Conservation (phyloP, 2,888 invertebrate species). For the Arrhopalites spinosus region DNA sequence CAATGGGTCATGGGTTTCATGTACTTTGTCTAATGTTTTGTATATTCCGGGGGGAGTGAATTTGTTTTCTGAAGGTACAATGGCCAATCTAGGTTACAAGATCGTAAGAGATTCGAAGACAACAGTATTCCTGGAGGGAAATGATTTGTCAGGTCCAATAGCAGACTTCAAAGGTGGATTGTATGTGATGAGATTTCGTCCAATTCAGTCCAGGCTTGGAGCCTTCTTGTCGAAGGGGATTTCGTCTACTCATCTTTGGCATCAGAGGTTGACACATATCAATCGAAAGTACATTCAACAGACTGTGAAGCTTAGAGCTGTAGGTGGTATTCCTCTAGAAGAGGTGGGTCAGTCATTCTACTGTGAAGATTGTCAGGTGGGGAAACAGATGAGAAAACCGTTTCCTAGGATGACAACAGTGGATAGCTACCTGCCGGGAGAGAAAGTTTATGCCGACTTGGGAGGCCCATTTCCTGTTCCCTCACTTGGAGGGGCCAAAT, state of each 20-base stretch:
- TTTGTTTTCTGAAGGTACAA: slow-evolving; percentile 30
- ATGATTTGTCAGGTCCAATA: neutral
- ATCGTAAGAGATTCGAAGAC: neutral
- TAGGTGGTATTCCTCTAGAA: neutral
- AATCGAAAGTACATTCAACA: neutral
- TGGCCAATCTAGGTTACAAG: slow-evolving; percentile 22
- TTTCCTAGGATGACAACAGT: neutral
- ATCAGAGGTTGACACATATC: neutral
- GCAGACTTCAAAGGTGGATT: neutral
- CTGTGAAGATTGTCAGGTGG: slow-evolving; percentile 8
- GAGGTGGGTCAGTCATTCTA: no score
- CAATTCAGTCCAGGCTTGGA: neutral
- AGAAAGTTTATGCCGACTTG: slow-evolving; percentile 8
- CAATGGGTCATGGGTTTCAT: slow-evolving; percentile 1
- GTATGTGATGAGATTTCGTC: slow-evolving; percentile 21
- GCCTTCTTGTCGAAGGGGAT: no score
- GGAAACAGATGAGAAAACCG: neutral
- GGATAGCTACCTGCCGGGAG: neutral
- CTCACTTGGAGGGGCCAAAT: neutral
- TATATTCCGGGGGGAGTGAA: slow-evolving; percentile 30
- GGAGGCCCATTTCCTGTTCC: neutral
- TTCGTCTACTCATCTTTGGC: neutral
- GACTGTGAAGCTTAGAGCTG: neutral
- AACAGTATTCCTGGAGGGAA: neutral
- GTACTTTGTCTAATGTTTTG: slow-evolving; percentile 18